Base-by-base conservation (phyloP, 2,797 vertebrate species). In the Acipenser oxyrinchus region DNA sequence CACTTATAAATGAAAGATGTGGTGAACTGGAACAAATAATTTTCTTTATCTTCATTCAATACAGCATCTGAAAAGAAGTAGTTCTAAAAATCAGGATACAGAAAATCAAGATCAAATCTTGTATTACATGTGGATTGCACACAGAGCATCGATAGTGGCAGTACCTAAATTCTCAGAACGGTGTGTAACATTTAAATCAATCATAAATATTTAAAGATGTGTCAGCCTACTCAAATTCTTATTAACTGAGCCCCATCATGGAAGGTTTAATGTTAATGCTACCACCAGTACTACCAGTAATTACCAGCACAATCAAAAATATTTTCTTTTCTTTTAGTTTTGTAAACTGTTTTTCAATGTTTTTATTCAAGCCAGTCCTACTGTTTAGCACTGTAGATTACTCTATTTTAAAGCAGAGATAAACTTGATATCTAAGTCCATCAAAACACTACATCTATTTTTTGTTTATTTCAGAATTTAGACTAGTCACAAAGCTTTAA, bases 51-150 rank as follows among this genome's bases (percentile, higher is more conserved):
- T 4, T 7, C 58, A 73, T 51, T 37, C 37, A 37, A 7, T 73
- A 55, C 60, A 97, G 95, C 83, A 80, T 67, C 71, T 94, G 8
- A 82, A 84, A 64, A 67, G 76, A 7, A 62, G 7, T 49, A 64
- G 58, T 0, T 77, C 81, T 64, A 1, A 68, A 12, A 52, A 76
- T 15, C 51, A 81, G 8, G 81, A 84, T 0, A 65, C 65, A 8
- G 75, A 80, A 73, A 84, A 88, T 73, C 73, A 86, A 75, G 88
- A 93, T 6, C 37, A 77, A 8, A 74, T 92, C 5, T 75, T 94
- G 1, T 60, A 71, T 1, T 67, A 86, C 58, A 77, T 89, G 77
- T 96, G 94, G 94, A 70, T 0, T 0, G 92, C 90, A 0, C 89
- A 93, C 0, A 64, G 71, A 1, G 3, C 60, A 60, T 84, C 88